phyloP scores from a whole-genome alignment of 2,797 vertebrate genomes.

The Apogon hyalosoma region DNA sequence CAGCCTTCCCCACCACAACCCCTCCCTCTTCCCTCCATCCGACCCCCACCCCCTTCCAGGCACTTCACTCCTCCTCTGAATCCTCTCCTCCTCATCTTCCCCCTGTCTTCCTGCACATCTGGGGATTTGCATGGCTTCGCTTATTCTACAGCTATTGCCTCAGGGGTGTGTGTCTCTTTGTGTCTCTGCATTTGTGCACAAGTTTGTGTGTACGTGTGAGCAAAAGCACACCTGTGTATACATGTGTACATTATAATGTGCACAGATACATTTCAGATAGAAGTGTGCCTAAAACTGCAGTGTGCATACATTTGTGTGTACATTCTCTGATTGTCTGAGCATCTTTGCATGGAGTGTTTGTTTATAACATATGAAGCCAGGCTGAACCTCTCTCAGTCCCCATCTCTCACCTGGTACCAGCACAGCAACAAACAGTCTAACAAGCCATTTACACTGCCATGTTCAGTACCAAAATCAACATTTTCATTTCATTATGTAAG shows the following conservation, averaged over 20 bases:
- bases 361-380: slow-evolving; percentile 48
- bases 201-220: slow-evolving; percentile 20
- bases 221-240: slow-evolving; percentile 50
- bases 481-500: not conserved
- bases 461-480: not conserved
- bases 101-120: slow-evolving; percentile 73
- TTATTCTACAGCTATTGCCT: slow-evolving; percentile 65
- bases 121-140: slow-evolving; percentile 76
- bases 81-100: slow-evolving; percentile 62
- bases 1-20: slow-evolving; percentile 49
- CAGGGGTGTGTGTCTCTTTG: slow-evolving; percentile 53
- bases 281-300: not conserved
- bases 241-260: slow-evolving; percentile 57
- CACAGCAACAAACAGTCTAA: slow-evolving; percentile 23
- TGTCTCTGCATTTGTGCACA: slow-evolving; percentile 40
- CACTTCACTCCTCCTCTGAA: slow-evolving; percentile 61
- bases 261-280: slow-evolving; percentile 49
- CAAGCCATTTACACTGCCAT: not conserved
- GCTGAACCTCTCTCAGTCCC: slow-evolving; percentile 54
- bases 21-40: slow-evolving; percentile 29
- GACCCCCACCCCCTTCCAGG: slow-evolving; percentile 35
- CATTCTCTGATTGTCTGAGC: slow-evolving; percentile 37
- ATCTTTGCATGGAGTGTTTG: slow-evolving; percentile 38
- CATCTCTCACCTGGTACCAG: slow-evolving; percentile 51
- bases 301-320: slow-evolving; percentile 38